Percentiles rank a stretch among this genome's conserved stretches.
These are phyloP conservation scores for Odontamblyopus rebecca DNA, from an alignment of 2,797 vertebrate genomes.

Conservation along the genomic window DNA sequence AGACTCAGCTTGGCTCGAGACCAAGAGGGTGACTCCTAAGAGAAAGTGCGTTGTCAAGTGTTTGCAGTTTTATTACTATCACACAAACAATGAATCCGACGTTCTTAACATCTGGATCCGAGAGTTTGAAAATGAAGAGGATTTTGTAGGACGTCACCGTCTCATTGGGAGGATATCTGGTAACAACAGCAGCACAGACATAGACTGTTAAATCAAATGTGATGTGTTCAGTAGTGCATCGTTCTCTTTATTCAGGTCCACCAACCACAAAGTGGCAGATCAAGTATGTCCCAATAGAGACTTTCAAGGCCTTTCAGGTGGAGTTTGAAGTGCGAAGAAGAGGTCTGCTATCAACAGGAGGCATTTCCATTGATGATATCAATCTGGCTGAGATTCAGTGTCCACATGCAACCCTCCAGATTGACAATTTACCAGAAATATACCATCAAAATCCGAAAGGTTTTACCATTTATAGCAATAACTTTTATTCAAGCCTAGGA, in stretches of 20 bases:
- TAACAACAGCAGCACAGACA: background rate
- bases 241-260: background rate
- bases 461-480: background rate
- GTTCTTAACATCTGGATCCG: constrained; percentile 5
- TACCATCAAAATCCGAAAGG: background rate
- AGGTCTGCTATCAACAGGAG: background rate
- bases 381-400: constrained; percentile 12
- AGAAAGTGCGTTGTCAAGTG: background rate
- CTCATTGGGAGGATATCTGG: constrained; percentile 1
- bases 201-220: background rate
- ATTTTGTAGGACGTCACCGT: background rate
- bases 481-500: background rate
- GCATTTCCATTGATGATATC: constrained; percentile 6
- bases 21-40: background rate
- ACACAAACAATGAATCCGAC: background rate
- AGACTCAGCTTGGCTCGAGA: constrained; percentile 8
- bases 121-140: constrained; percentile 5
- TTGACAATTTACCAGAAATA: background rate
- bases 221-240: background rate
- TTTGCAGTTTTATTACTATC: constrained; percentile 12
- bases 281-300: background rate
- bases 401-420: constrained; percentile 11
- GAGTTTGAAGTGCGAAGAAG: constrained; percentile 9
- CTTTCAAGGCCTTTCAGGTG: constrained; percentile 3
- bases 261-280: background rate